These are phyloP conservation scores for Sphaerolaimus hirsutus DNA, from an alignment of 2,888 invertebrate species.

Conservation along the genomic window DNA sequence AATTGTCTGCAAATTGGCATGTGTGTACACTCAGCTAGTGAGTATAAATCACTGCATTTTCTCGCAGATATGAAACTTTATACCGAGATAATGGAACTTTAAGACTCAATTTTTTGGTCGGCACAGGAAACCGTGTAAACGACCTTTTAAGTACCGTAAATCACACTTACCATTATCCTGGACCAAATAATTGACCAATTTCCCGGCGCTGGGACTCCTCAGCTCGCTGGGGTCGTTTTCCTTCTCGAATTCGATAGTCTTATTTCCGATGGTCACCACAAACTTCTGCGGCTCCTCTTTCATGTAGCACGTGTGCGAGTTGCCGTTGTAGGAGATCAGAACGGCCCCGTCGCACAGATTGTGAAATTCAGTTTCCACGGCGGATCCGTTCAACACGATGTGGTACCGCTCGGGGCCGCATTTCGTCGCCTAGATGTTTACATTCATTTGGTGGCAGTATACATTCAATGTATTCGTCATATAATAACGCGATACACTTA, in stretches of 20 bases:
- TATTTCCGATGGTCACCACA: constrained; percentile 67
- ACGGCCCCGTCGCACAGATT: constrained; percentile 33
- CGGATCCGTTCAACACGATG: constrained; percentile 71
- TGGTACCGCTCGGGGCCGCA: constrained; percentile 75
- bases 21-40: no score
- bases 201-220: constrained; percentile 41
- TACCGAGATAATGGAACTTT: no score
- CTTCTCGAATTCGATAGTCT: constrained; percentile 89
- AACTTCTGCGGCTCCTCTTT: constrained; percentile 54
- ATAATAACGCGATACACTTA: no score
- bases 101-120: no score
- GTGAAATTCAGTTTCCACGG: constrained; percentile 48
- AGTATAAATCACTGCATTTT: no score
- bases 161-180: constrained; percentile 54
- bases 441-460: no score
- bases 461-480: no score
- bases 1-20: no score
- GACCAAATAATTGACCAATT: constrained; percentile 59
- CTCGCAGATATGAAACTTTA: no score
- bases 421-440: constrained; percentile 63
- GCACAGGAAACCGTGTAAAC: no score
- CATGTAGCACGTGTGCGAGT: constrained; percentile 81
- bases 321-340: constrained; percentile 70
- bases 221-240: constrained; percentile 88
- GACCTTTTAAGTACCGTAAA: no score